Evolutionary conservation across 2,888 invertebrate species (phyloP).

Genomic region (Stomorhina lunata): DNA sequence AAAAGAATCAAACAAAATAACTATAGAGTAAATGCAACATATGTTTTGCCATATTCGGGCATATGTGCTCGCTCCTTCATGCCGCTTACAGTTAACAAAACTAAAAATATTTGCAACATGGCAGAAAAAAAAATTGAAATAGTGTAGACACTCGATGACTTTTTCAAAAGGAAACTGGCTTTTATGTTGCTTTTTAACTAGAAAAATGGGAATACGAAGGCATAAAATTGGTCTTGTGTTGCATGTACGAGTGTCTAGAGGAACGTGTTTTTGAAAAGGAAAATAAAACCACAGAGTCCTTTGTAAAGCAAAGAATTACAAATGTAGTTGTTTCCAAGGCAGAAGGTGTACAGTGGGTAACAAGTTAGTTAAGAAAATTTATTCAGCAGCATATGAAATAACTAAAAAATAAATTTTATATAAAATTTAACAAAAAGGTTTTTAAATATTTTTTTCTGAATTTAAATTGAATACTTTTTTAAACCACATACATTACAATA

Average conservation of each 20-base stretch:
- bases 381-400: no score
- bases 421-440: no score
- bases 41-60: slow-evolving; percentile 29
- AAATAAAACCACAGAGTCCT: no score
- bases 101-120: neutral
- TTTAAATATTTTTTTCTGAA: no score
- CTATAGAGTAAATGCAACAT: slow-evolving; percentile 54
- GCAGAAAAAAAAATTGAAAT: neutral
- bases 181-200: neutral
- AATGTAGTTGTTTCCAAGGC: neutral
- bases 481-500: no score
- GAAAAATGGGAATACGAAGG: neutral
- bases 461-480: no score
- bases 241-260: neutral
- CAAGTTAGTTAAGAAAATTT: no score
- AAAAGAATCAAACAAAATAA: slow-evolving; percentile 17
- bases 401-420: no score
- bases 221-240: neutral
- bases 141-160: no score
- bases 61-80: neutral
- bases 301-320: neutral
- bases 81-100: neutral
- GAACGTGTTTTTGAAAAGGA: neutral
- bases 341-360: no score
- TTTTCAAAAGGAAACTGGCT: neutral